phyloP scores from a whole-genome alignment of 2,113 vertebrate genomes.

The Burhinus oedicnemus region DNA sequence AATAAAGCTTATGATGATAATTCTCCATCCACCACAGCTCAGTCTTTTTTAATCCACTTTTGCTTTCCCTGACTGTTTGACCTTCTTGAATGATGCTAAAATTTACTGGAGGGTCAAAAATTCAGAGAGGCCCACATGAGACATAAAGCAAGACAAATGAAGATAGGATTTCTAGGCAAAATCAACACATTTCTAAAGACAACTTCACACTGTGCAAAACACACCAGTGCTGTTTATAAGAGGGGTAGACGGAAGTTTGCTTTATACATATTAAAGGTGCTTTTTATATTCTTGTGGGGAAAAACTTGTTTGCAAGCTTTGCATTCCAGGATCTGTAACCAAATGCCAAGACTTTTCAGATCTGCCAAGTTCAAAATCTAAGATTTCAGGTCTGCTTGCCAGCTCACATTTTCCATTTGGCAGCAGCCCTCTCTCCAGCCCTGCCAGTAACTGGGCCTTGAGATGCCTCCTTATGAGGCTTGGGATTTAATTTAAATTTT shows the following conservation, averaged over 20 bases:
- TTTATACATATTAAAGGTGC: background rate
- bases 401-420: constrained; percentile 61
- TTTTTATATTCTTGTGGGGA: background rate
- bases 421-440: constrained; percentile 19
- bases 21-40: background rate
- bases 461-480: constrained; percentile 35
- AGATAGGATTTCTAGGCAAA: background rate
- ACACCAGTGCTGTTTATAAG: background rate
- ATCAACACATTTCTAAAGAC: background rate
- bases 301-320: background rate
- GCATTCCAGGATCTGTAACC: background rate
- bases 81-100: constrained; percentile 27
- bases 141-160: constrained; percentile 16
- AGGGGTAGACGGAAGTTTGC: background rate
- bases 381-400: constrained; percentile 55
- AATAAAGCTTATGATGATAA: constrained; percentile 24
- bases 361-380: constrained; percentile 23
- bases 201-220: background rate
- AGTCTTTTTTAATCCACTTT: constrained; percentile 27
- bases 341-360: constrained; percentile 1
- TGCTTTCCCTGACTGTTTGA: constrained; percentile 41
- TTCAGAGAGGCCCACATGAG: background rate
- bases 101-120: constrained; percentile 47
- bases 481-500: constrained; percentile 64
- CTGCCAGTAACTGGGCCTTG: constrained; percentile 45